Evolutionary conservation across 2,797 vertebrate genomes (phyloP).

Genomic region (Propithecus perrieri): DNA sequence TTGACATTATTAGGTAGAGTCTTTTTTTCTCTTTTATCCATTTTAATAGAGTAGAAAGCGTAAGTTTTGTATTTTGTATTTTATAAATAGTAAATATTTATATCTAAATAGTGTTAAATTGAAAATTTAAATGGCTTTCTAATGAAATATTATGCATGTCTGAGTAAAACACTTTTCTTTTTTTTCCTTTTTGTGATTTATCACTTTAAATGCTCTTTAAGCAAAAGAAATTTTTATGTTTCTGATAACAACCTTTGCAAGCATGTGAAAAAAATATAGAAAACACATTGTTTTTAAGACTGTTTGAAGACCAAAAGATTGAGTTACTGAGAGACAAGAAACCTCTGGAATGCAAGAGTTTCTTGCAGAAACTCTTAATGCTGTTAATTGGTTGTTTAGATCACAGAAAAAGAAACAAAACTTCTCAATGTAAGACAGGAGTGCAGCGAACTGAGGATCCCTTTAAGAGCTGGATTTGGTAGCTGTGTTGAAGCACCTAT

Average conservation of each 20-base stretch:
- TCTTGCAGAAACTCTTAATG: background rate
- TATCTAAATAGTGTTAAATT: slow-evolving; percentile 24
- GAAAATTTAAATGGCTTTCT: slow-evolving; percentile 28
- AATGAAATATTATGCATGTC: slow-evolving; percentile 37
- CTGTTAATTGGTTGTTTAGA: slow-evolving; percentile 47
- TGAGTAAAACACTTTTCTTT: slow-evolving; percentile 4
- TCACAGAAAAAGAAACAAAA: slow-evolving; percentile 20
- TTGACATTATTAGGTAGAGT: background rate
- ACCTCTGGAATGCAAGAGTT: background rate
- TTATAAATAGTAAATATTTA: slow-evolving; percentile 37
- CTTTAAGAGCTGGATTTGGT: background rate
- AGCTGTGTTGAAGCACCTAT: background rate
- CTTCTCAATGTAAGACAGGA: background rate
- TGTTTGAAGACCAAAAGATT: background rate
- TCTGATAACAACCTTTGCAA: background rate
- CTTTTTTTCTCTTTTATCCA: background rate
- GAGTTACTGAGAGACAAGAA: background rate
- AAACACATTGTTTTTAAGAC: background rate
- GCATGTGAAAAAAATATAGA: background rate
- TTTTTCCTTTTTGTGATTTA: slow-evolving; percentile 3
- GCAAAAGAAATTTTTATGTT: slow-evolving; percentile 2
- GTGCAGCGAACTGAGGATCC: background rate
- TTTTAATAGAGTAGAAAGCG: slow-evolving; percentile 45
- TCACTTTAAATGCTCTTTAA: slow-evolving; percentile 54
- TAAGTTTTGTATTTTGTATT: background rate